Conservation (phyloP, 1,140 invertebrate genomes). For the Hormaphis cornu region DNA sequence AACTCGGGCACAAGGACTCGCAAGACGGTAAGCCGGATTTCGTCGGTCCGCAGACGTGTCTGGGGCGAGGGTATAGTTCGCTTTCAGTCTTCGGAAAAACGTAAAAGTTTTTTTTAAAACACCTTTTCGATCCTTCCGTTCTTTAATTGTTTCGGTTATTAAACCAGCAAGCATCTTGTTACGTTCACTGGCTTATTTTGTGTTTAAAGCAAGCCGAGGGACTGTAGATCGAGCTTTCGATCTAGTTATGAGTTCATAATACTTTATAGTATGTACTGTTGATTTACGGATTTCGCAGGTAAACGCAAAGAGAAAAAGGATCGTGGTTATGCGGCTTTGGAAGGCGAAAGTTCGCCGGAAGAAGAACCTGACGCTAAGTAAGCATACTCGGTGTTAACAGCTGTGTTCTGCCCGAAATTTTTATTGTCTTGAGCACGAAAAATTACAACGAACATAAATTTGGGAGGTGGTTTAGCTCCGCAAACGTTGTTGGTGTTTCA, state of each 20-base stretch:
- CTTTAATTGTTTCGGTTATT: no score
- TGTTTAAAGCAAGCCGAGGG: no score
- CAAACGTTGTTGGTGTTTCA: no score
- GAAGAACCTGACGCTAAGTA: slow-evolving; percentile 79
- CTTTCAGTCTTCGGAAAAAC: no score
- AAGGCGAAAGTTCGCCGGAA: slow-evolving; percentile 85
- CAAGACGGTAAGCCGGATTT: slow-evolving; percentile 40
- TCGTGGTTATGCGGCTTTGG: slow-evolving; percentile 79
- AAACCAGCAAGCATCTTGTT: no score
- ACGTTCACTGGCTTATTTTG: no score
- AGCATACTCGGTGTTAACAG: slow-evolving; percentile 36
- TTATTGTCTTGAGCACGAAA: neutral
- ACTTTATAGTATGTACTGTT: neutral
- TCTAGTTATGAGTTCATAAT: neutral
- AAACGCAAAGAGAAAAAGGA: slow-evolving; percentile 70
- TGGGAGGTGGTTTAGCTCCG: no score
- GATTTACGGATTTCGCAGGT: slow-evolving; percentile 38
- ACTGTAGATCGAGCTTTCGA: neutral
- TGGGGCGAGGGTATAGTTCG: no score
- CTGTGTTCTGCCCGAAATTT: neutral
- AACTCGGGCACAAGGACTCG: slow-evolving; percentile 35
- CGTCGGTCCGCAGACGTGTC: no score
- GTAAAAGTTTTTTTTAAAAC: no score
- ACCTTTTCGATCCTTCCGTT: no score
- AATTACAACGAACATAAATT: no score